Base-by-base conservation (phyloP, 2,113 vertebrate genomes). In the Pithys albifrons region DNA sequence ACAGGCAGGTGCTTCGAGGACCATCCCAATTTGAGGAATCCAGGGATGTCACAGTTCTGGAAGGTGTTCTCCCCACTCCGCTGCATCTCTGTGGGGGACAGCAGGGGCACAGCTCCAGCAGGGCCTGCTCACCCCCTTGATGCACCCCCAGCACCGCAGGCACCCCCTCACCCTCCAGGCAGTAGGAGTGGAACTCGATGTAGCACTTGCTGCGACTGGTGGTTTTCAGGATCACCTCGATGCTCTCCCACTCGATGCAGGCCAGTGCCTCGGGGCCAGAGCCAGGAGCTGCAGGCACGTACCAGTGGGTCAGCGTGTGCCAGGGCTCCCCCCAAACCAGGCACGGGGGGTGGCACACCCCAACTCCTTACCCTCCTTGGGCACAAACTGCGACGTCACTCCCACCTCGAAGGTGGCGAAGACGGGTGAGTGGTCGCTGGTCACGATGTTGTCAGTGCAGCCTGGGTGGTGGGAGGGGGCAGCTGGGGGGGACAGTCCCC, bases 341-440 rank as follows among this genome's bases (percentile, higher is more conserved):
- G 69, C 5, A 13, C 1, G 0, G 20, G 20, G 6, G 59, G 20
- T 43, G 77, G 9, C 19, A 59, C 48, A 66, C 8, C 23, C 33
- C 29, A 19, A 12, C 14, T 13, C 58, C 87, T 97, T 96, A 99
- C 99, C 98, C 97, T 98, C 96, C 97, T 98, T 98, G 75, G 97
- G 94, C 90, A 96, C 94, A 27, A 97, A 97, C 92, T 97, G 98
- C 37, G 98, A 97, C 0, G 96, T 98, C 85, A 99, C 98, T 62
- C 98, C 98, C 51, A 99, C 97, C 96, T 99, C 98, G 23, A 99
- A 99, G 9, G 98, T 99, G 85, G 98, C 98, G 22, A 99, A 99
- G 94, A 99, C 98, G 19, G 99, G 99, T 0, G 99, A 99, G 97
- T 99, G 99, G 83, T 99, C 98, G 4, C 99, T 99, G 77, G 98